Evolutionary conservation across 2,797 vertebrate species (phyloP).

Genomic region (Danio aesculapii): DNA sequence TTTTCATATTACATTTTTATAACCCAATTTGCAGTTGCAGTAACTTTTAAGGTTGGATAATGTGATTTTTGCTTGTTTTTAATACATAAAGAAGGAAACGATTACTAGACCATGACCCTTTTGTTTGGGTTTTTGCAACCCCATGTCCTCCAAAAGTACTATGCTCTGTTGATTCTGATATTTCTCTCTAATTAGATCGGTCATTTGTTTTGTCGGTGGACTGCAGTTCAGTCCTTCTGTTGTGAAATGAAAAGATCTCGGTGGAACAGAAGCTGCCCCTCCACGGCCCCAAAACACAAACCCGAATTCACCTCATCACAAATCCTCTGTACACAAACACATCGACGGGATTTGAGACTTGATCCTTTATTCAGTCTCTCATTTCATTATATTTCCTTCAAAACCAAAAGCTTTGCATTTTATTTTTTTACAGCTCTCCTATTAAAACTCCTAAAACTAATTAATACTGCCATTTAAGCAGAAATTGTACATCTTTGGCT

Average conservation of each 20-base stretch:
- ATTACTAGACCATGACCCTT: conserved; percentile 13
- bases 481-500: no score
- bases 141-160: conserved; percentile 64
- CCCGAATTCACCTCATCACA: conserved; percentile 26
- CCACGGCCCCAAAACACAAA: conserved; percentile 44
- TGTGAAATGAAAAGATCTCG: conserved; percentile 43
- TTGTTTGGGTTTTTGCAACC: conserved; percentile 65
- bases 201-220: conserved; percentile 60
- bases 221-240: conserved; percentile 23
- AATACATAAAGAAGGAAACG: not conserved
- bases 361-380: not conserved
- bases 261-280: conserved; percentile 48
- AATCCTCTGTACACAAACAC: not conserved
- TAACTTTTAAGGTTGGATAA: no score
- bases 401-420: no score
- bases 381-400: not conserved
- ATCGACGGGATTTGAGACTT: not conserved
- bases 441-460: not conserved
- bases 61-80: not conserved
- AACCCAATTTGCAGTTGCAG: no score
- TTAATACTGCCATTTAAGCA: no score
- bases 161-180: conserved; percentile 77
- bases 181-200: conserved; percentile 73
- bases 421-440: no score
- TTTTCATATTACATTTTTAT: no score